These are phyloP conservation scores for Hoplostethus atlanticus DNA, from an alignment of 2,797 vertebrate genomes.

Conservation along the genomic window DNA sequence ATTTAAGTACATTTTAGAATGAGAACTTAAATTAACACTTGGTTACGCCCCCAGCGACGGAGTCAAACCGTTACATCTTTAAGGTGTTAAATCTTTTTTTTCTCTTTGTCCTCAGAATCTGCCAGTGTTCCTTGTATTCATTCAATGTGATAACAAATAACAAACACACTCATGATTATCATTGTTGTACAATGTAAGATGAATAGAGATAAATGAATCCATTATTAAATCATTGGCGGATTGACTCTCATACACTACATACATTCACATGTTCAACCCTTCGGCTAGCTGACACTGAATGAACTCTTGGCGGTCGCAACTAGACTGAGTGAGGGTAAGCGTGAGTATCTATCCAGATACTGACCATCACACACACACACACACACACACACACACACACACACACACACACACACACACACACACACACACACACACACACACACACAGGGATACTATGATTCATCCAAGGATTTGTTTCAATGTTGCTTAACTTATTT, in stretches of 20 bases:
- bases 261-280: slow-evolving; percentile 47
- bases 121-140: slow-evolving; percentile 46
- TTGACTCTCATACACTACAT: slow-evolving; percentile 27
- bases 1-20: slow-evolving; percentile 80
- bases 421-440: no score
- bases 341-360: neutral
- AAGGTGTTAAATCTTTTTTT: slow-evolving; percentile 33
- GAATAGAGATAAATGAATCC: slow-evolving; percentile 24
- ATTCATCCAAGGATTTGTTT: no score
- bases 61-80: slow-evolving; percentile 77
- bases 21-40: slow-evolving; percentile 78
- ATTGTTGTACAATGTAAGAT: slow-evolving; percentile 35
- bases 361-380: no score
- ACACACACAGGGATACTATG: no score
- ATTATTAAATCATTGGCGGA: slow-evolving; percentile 41
- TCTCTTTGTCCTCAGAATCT: slow-evolving; percentile 62
- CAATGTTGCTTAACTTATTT: no score
- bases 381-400: no score
- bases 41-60: slow-evolving; percentile 65
- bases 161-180: slow-evolving; percentile 34
- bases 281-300: slow-evolving; percentile 60
- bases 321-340: slow-evolving; percentile 22
- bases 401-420: no score
- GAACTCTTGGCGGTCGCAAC: slow-evolving; percentile 45
- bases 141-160: slow-evolving; percentile 55